A percentile compares a stretch with the other conserved stretches of the same genome.
Evolutionary conservation across 2,888 invertebrate genomes (phyloP).

Genomic region (Pantelozetes paolii): DNA sequence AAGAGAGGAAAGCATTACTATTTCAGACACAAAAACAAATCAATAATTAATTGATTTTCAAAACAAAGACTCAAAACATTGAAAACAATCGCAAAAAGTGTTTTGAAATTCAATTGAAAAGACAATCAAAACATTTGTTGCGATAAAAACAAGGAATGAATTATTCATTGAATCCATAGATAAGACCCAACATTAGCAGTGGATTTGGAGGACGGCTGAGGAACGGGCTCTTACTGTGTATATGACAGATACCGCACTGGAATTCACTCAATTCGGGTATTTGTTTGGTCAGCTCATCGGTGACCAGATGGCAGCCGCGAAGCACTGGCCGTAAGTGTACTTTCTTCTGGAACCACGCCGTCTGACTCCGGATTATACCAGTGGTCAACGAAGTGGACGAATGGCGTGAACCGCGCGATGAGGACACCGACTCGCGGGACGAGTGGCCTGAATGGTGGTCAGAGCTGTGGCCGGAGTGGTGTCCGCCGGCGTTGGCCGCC

Average conservation of each 20-base stretch:
- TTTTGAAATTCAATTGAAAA: constrained; percentile 23
- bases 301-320: constrained; percentile 92
- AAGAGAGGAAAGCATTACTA: constrained; percentile 52
- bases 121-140: constrained; percentile 32
- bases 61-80: not conserved
- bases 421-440: constrained; percentile 30
- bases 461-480: constrained; percentile 26
- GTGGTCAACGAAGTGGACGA: constrained; percentile 22
- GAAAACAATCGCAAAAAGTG: not conserved
- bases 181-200: too few relatives aligned
- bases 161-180: too few relatives aligned
- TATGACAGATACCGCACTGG: constrained; percentile 90
- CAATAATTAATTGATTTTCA: not conserved
- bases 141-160: not conserved
- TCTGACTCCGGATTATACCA: constrained; percentile 41
- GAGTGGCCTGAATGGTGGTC: constrained; percentile 25
- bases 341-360: constrained; percentile 97
- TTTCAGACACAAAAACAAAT: not conserved
- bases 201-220: too few relatives aligned
- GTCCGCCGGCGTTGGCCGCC: constrained; percentile 11
- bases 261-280: constrained; percentile 88
- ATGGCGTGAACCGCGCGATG: constrained; percentile 15
- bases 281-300: constrained; percentile 90
- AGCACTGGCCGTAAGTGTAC: constrained; percentile 92
- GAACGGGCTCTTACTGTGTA: constrained; percentile 80